phyloP scores from a whole-genome alignment of 2,888 invertebrate species.

The Hesperia comma region DNA sequence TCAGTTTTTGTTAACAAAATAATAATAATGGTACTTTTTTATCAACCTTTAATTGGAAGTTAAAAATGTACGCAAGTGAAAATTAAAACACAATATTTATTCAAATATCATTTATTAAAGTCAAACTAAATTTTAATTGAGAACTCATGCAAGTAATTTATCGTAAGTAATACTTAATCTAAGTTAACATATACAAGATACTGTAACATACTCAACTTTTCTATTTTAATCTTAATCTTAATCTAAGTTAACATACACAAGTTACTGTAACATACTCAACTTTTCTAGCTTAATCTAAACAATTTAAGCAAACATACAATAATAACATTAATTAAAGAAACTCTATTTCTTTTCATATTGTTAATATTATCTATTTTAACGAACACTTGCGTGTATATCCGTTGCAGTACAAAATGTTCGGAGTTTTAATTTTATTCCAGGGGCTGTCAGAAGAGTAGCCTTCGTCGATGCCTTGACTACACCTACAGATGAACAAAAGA shows the following conservation, averaged over 20 bases:
- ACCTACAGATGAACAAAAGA: slow-evolving; percentile 1
- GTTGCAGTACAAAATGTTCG: slow-evolving; percentile 56
- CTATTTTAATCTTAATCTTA: no score
- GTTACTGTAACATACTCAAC: no score
- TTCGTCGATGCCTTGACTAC: slow-evolving; percentile 51
- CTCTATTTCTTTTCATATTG: no score
- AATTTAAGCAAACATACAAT: slow-evolving; percentile 26
- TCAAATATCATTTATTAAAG: slow-evolving; percentile 14
- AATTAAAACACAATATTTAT: slow-evolving; percentile 1
- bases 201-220: no score
- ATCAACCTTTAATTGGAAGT: no score
- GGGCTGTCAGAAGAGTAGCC: slow-evolving; percentile 60
- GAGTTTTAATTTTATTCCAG: slow-evolving; percentile 44
- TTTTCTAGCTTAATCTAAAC: slow-evolving; percentile 18
- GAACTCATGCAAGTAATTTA: slow-evolving; percentile 37
- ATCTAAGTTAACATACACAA: no score
- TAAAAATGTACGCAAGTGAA: not conserved
- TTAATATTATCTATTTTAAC: slow-evolving; percentile 55
- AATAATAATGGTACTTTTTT: no score
- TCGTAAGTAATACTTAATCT: slow-evolving; percentile 33
- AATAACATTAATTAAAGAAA: slow-evolving; percentile 20
- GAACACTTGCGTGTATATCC: slow-evolving; percentile 57
- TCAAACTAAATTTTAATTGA: slow-evolving; percentile 34
- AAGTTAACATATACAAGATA: no score
- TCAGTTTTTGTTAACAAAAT: no score